phyloP scores from a whole-genome alignment of 2,113 vertebrate genomes.

The Meleagris gallopavo region DNA sequence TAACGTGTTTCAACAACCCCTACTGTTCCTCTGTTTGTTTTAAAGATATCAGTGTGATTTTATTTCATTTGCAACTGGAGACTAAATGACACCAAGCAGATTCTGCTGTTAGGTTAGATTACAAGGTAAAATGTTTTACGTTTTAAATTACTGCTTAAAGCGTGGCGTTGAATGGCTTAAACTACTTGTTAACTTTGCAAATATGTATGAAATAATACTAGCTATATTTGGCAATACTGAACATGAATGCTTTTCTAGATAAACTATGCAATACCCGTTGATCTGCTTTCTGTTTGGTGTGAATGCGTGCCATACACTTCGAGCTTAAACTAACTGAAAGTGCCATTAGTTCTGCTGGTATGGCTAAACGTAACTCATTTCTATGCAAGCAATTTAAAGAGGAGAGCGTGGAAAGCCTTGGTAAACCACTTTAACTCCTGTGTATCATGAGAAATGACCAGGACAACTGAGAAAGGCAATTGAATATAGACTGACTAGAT shows the following conservation, averaged over 20 bases:
- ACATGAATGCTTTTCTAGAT: conserved; percentile 63
- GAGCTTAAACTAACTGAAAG: conserved; percentile 31
- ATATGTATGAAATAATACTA: conserved; percentile 55
- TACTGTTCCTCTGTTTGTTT: conserved; percentile 73
- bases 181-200: conserved; percentile 65
- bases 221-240: conserved; percentile 27
- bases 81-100: conserved; percentile 81
- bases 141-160: conserved; percentile 79
- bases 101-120: conserved; percentile 81
- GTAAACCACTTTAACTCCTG: conserved; percentile 36
- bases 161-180: conserved; percentile 71
- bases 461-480: conserved; percentile 17
- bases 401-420: not conserved
- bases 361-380: conserved; percentile 38
- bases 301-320: conserved; percentile 44
- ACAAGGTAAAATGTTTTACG: conserved; percentile 82
- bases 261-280: conserved; percentile 24
- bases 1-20: conserved; percentile 76
- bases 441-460: not conserved
- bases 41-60: conserved; percentile 77
- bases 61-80: conserved; percentile 80
- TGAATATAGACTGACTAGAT: not conserved
- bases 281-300: conserved; percentile 51
- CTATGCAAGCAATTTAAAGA: not conserved
- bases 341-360: conserved; percentile 34